Evolutionary conservation across 2,113 vertebrate genomes (phyloP).

Genomic region (Lagenorhynchus albirostris): DNA sequence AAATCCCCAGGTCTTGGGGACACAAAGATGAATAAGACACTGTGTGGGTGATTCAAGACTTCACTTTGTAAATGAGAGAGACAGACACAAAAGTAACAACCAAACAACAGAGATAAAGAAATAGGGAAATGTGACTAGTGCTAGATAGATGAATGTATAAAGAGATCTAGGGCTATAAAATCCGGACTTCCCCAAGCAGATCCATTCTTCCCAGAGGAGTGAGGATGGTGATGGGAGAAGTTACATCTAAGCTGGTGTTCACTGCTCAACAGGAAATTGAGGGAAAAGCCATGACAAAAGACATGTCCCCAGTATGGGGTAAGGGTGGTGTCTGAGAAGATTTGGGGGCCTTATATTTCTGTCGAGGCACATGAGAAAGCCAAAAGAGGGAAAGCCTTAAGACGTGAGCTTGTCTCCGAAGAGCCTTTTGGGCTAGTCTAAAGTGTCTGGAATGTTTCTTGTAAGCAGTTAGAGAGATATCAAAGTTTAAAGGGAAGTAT

Average conservation of each 20-base stretch:
- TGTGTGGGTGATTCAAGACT: background rate
- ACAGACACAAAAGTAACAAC: background rate
- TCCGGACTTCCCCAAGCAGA: background rate
- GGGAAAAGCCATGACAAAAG: background rate
- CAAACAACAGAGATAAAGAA: background rate
- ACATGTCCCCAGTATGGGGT: background rate
- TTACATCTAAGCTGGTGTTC: background rate
- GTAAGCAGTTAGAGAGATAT: slow-evolving; percentile 37
- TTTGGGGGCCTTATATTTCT: background rate
- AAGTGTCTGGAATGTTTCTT: slow-evolving; percentile 57
- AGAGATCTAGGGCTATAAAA: background rate
- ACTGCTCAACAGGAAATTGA: background rate
- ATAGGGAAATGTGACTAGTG: background rate
- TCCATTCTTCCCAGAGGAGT: background rate
- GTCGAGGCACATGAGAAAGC: background rate
- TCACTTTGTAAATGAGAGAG: background rate
- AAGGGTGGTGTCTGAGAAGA: background rate
- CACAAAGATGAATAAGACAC: background rate
- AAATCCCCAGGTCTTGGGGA: background rate
- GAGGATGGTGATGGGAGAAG: background rate
- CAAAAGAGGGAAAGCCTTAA: background rate
- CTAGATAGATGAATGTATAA: background rate
- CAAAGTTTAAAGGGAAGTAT: slow-evolving; percentile 33
- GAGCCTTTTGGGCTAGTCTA: background rate
- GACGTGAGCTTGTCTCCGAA: background rate